phyloP scores from a whole-genome alignment of 1,140 invertebrate genomes.

The Ruditapes philippinarum region DNA sequence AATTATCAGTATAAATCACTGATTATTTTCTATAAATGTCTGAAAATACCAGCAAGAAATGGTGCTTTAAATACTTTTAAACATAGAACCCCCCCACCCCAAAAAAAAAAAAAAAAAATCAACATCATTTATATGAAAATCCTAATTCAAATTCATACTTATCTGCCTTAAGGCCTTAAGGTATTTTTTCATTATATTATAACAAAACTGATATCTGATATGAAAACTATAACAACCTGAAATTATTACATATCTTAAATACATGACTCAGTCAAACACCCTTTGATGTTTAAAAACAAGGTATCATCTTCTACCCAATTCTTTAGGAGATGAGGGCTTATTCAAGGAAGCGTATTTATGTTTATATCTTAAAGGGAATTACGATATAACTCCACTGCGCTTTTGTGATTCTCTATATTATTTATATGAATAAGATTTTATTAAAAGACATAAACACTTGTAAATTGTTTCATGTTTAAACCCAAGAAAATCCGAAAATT shows the following conservation, averaged over 20 bases:
- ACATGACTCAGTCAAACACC: constrained; percentile 8
- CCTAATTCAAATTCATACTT: neutral
- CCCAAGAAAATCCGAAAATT: constrained; percentile 55
- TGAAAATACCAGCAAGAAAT: no score
- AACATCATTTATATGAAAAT: neutral
- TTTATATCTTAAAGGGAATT: neutral
- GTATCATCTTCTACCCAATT: constrained; percentile 15
- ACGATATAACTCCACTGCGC: neutral
- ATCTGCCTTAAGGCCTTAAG: constrained; percentile 4
- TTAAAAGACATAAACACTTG: constrained; percentile 52
- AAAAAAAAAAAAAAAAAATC: no score
- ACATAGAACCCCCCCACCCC: no score
- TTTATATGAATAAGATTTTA: constrained; percentile 3
- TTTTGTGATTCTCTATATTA: constrained; percentile 1
- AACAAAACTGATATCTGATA: constrained; percentile 46
- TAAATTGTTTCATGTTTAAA: constrained; percentile 53
- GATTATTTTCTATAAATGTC: no score
- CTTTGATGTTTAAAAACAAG: constrained; percentile 36
- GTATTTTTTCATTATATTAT: constrained; percentile 12
- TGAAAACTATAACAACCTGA: constrained; percentile 14
- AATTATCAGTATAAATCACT: no score
- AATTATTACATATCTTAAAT: constrained; percentile 48
- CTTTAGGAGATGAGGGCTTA: neutral
- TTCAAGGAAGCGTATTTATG: neutral
- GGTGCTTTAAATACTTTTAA: no score